phyloP scores from a whole-genome alignment of 2,113 vertebrate genomes.

The Eira barbara region DNA sequence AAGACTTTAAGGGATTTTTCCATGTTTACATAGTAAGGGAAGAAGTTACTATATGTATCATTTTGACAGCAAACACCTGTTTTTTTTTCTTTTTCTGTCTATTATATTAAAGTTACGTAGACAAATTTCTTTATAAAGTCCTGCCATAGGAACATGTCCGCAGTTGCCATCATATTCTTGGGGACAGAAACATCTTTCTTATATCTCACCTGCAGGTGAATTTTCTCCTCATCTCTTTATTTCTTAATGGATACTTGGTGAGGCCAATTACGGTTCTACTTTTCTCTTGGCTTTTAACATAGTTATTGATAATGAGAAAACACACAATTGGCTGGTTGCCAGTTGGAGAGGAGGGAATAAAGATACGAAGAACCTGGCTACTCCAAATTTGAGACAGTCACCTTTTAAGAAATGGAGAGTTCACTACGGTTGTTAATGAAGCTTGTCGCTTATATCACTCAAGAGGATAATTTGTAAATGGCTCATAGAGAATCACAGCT shows the following conservation, averaged over 20 bases:
- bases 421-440: neutral
- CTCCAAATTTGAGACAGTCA: neutral
- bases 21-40: neutral
- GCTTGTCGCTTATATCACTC: neutral
- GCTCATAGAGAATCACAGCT: neutral
- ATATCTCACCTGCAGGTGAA: neutral
- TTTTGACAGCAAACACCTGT: neutral
- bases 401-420: neutral
- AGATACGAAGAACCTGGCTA: neutral
- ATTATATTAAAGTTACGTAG: neutral
- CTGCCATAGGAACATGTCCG: neutral
- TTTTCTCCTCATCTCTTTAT: neutral
- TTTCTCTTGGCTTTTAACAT: neutral
- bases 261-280: neutral
- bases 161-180: neutral
- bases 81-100: neutral
- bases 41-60: neutral
- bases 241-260: neutral
- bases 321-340: neutral
- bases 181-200: neutral
- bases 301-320: neutral
- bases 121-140: neutral
- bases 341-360: neutral
- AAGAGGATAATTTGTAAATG: neutral
- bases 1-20: neutral